Percentiles rank a stretch among this genome's conserved stretches.
These are phyloP conservation scores for Chloroclystis v-ata DNA, from an alignment of 2,888 invertebrate genomes.

Conservation along the genomic window DNA sequence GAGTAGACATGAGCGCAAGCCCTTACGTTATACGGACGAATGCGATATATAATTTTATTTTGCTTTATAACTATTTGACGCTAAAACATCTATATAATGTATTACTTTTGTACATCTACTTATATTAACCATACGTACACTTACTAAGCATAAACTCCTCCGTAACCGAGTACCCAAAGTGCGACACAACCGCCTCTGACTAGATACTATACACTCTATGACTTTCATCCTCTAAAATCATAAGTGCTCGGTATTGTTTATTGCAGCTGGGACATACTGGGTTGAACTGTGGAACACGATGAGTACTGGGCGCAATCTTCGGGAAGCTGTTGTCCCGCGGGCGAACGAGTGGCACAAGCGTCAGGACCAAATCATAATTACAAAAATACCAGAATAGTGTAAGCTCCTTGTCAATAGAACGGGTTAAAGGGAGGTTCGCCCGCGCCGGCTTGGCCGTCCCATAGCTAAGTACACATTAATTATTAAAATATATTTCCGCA, in stretches of 20 bases:
- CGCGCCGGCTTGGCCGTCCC: conserved; percentile 74
- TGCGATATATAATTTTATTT: conserved; percentile 78
- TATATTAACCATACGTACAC: conserved; percentile 77
- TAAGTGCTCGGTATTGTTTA: conserved; percentile 26
- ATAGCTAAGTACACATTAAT: conserved; percentile 76
- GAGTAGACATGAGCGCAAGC: conserved; percentile 77
- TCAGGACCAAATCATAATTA: conserved; percentile 27
- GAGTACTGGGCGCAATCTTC: conserved; percentile 61
- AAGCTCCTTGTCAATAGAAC: conserved; percentile 24
- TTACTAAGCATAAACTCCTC: conserved; percentile 71
- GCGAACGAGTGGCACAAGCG: conserved; percentile 49
- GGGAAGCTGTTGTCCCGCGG: conserved; percentile 69
- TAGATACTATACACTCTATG: conserved; percentile 35
- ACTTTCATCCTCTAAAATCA: conserved; percentile 37
- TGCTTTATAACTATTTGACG: conserved; percentile 78
- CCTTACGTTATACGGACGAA: conserved; percentile 78
- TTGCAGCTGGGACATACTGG: background rate
- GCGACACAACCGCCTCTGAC: conserved; percentile 47
- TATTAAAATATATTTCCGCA: conserved; percentile 78
- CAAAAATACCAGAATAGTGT: conserved; percentile 20
- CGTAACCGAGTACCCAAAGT: conserved; percentile 61
- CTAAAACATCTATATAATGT: conserved; percentile 79
- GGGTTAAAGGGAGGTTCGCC: conserved; percentile 43
- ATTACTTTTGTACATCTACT: conserved; percentile 79
- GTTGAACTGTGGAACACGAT: conserved; percentile 40